A percentile compares a stretch with the other conserved stretches of the same genome.
Evolutionary conservation across 2,888 invertebrate genomes (phyloP).

Genomic region (Dasypogon diadema): DNA sequence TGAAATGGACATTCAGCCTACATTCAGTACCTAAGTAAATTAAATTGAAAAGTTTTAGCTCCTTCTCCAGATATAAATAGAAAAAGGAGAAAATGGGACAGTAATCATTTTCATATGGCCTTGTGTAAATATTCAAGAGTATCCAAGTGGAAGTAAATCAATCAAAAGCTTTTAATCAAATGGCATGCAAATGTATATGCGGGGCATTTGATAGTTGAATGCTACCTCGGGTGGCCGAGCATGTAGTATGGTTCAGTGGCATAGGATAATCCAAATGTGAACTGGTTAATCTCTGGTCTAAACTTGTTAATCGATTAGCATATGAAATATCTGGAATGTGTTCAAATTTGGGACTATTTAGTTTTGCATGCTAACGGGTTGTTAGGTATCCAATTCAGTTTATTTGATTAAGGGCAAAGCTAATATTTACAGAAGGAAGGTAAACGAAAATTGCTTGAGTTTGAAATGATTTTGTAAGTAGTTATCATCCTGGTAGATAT

Average conservation of each 20-base stretch:
- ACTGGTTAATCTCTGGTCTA: background rate
- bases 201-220: background rate
- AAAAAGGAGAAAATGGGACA: too few species aligned
- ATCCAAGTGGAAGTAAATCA: background rate
- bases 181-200: background rate
- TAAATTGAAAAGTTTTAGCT: too few species aligned
- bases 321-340: background rate
- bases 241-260: background rate
- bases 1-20: too few species aligned
- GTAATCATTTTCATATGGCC: background rate
- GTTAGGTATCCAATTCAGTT: too few species aligned
- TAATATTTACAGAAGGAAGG: too few species aligned
- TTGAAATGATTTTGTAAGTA: too few species aligned
- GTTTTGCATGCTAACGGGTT: too few species aligned
- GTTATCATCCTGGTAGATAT: too few species aligned
- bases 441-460: too few species aligned
- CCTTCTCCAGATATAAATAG: too few species aligned
- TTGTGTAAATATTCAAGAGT: background rate
- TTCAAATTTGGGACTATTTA: background rate
- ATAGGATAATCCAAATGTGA: background rate
- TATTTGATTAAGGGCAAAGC: too few species aligned
- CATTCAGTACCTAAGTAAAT: too few species aligned
- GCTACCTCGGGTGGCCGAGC: background rate
- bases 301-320: background rate
- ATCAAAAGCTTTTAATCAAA: constrained; percentile 20